Percentiles rank a stretch among this genome's conserved stretches.
Evolutionary conservation across 2,113 vertebrate species (phyloP).

Genomic region (Macroglossus sobrinus): DNA sequence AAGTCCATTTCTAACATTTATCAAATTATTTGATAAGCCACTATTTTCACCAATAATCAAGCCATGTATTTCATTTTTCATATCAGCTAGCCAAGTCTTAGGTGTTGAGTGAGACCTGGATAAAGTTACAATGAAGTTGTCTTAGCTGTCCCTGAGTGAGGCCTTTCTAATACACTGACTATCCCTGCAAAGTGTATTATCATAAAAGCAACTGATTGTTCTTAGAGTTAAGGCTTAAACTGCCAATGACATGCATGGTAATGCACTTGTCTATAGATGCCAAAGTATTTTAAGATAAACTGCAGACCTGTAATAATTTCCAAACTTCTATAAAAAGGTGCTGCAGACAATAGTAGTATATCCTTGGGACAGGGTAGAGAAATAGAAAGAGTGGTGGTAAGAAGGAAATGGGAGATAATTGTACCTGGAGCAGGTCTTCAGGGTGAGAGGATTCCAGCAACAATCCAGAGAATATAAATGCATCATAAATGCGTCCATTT

Average conservation of each 20-base stretch:
- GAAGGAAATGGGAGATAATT: background rate
- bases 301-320: background rate
- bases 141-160: background rate
- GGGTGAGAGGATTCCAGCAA: background rate
- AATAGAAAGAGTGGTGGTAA: background rate
- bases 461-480: background rate
- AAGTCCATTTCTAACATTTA: background rate
- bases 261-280: background rate
- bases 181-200: background rate
- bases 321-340: background rate
- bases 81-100: background rate
- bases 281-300: background rate
- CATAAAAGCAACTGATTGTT: background rate
- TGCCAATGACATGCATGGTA: background rate
- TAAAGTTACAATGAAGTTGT: background rate
- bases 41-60: background rate
- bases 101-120: background rate
- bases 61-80: background rate
- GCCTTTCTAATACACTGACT: background rate
- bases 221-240: background rate
- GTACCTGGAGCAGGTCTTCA: background rate
- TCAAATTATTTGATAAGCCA: background rate
- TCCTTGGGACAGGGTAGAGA: background rate
- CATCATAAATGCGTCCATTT: background rate
- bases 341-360: background rate